Conservation (phyloP, 2,888 invertebrate species). For the Dastarcus helophoroides region DNA sequence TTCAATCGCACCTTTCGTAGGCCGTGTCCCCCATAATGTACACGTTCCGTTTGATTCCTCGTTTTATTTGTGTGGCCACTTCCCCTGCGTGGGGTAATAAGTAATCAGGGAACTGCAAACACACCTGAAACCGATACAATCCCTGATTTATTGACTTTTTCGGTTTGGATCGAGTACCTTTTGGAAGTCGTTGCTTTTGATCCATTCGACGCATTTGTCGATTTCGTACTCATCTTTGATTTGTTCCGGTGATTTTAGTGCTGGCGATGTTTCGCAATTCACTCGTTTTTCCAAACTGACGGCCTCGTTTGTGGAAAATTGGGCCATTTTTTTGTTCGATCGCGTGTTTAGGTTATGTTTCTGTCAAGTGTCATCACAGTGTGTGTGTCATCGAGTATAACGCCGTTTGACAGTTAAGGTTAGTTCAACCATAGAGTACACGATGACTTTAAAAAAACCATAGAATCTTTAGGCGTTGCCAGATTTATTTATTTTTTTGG, state of each 20-base stretch:
- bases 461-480: too few species aligned
- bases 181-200: slow-evolving; percentile 48
- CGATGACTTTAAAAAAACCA: too few species aligned
- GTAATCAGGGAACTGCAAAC: slow-evolving; percentile 85
- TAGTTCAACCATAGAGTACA: too few species aligned
- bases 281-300: slow-evolving; percentile 43
- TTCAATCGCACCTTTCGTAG: slow-evolving; percentile 60
- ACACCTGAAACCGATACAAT: slow-evolving; percentile 49
- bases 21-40: slow-evolving; percentile 85
- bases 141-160: neutral
- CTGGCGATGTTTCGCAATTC: slow-evolving; percentile 17
- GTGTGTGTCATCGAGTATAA: too few species aligned
- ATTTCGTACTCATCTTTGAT: slow-evolving; percentile 46
- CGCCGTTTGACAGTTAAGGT: too few species aligned
- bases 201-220: slow-evolving; percentile 55
- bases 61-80: slow-evolving; percentile 46
- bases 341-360: too few species aligned
- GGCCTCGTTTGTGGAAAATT: slow-evolving; percentile 44
- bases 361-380: too few species aligned
- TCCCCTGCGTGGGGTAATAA: slow-evolving; percentile 56
- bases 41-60: slow-evolving; percentile 45
- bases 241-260: slow-evolving; percentile 27
- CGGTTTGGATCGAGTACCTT: slow-evolving; percentile 41
- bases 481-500: too few species aligned
- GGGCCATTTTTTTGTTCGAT: too few species aligned